phyloP scores from a whole-genome alignment of 2,797 vertebrate species.

The Aphelocoma californica region DNA sequence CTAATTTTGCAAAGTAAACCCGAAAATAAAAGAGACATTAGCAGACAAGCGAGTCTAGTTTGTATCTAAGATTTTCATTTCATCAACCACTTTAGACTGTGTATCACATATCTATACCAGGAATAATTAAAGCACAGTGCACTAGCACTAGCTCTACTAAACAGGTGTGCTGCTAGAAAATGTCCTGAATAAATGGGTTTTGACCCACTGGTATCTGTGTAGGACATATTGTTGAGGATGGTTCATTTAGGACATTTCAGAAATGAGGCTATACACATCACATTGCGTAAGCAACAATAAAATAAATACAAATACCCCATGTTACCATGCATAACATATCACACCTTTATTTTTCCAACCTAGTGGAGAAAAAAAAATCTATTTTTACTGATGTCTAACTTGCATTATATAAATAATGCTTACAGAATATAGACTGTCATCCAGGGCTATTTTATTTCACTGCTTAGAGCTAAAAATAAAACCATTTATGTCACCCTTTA shows the following conservation, averaged over 20 bases:
- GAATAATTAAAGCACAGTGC: background rate
- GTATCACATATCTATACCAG: background rate
- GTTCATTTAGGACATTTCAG: background rate
- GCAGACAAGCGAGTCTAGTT: background rate
- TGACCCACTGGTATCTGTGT: background rate
- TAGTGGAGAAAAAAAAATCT: background rate
- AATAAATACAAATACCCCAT: background rate
- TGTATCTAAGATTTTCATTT: background rate
- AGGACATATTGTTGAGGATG: background rate
- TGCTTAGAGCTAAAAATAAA: constrained; percentile 27
- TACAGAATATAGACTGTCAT: background rate
- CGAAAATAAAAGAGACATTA: background rate
- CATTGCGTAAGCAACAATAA: background rate
- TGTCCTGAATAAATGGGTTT: background rate
- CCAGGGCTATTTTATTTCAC: constrained; percentile 6
- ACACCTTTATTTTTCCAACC: background rate
- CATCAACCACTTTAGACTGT: background rate
- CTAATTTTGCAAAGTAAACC: background rate
- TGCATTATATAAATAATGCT: background rate
- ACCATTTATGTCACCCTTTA: background rate
- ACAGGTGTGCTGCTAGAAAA: background rate
- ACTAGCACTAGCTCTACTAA: background rate
- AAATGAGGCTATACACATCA: background rate
- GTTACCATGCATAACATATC: background rate
- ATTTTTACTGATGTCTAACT: background rate